phyloP scores from a whole-genome alignment of 2,888 invertebrate genomes.

The Acanthosoma haemorrhoidale region DNA sequence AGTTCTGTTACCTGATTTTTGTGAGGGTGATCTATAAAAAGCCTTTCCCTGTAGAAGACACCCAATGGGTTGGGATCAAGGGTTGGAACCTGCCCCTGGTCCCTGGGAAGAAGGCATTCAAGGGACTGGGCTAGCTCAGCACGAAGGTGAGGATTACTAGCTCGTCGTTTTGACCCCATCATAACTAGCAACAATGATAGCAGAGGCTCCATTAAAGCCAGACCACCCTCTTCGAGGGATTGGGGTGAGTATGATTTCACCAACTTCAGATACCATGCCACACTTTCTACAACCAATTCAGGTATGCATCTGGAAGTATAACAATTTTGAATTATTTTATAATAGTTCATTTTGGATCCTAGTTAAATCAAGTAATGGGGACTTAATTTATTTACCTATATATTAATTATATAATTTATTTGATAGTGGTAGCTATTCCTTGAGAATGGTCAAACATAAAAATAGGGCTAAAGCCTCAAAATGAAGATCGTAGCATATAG shows the following conservation, averaged over 20 bases:
- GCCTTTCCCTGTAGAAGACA: constrained; percentile 60
- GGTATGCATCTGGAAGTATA: constrained; percentile 66
- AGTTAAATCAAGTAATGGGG: no score
- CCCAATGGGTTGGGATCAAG: constrained; percentile 47
- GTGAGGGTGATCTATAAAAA: constrained; percentile 70
- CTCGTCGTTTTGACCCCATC: constrained; percentile 72
- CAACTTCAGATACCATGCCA: constrained; percentile 73
- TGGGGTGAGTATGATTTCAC: constrained; percentile 53
- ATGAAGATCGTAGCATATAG: no score
- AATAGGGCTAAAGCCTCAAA: no score
- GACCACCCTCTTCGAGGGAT: constrained; percentile 61
- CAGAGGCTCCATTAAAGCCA: constrained; percentile 60
- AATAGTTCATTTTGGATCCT: no score
- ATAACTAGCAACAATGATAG: constrained; percentile 75
- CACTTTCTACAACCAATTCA: constrained; percentile 83
- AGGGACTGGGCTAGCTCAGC: constrained; percentile 85
- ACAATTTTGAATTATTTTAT: neutral
- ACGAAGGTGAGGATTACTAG: constrained; percentile 87
- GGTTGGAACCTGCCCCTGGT: constrained; percentile 34
- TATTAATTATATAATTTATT: no score
- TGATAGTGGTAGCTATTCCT: no score
- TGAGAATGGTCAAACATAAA: no score
- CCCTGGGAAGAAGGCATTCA: constrained; percentile 72
- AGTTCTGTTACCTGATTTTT: constrained; percentile 54
- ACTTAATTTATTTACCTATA: no score